These are phyloP conservation scores for Sinonovacula constricta DNA, from an alignment of 1,140 invertebrate genomes.

Conservation along the genomic window DNA sequence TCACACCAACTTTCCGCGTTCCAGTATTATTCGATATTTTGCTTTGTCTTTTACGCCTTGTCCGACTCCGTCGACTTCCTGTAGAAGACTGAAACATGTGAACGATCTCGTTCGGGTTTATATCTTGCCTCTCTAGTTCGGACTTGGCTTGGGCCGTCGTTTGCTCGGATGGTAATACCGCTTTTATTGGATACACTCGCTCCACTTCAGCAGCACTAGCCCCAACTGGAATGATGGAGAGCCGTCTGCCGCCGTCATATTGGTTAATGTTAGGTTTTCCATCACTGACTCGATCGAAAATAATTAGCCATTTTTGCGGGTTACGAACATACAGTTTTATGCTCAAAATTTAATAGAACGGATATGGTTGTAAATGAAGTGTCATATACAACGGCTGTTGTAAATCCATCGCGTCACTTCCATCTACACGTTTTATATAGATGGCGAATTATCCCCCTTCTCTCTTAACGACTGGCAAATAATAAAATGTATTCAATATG, in stretches of 20 bases:
- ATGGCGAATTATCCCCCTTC: constrained; percentile 15
- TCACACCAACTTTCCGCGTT: background rate
- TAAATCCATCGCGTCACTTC: background rate
- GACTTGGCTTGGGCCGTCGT: background rate
- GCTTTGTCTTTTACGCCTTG: no score
- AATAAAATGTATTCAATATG: constrained; percentile 14
- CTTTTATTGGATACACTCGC: background rate
- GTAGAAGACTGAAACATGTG: background rate
- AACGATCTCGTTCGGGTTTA: background rate
- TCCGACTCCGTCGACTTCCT: background rate
- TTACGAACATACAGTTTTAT: constrained; percentile 10
- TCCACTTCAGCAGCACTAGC: background rate
- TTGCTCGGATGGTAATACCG: background rate
- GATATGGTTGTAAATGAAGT: constrained; percentile 37
- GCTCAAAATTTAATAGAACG: constrained; percentile 3
- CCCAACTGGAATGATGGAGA: background rate
- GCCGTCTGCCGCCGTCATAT: background rate
- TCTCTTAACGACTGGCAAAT: constrained; percentile 25
- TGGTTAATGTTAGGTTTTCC: background rate
- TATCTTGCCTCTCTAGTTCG: background rate
- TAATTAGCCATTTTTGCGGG: constrained; percentile 26
- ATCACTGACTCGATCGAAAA: background rate
- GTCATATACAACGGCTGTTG: constrained; percentile 1
- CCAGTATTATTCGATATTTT: background rate
- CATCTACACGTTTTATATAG: constrained; percentile 27